Evolutionary conservation across 2,888 invertebrate species (phyloP), one percentile per base, ranked within the genome.

Genomic region (Diaprepes abbreviatus): DNA sequence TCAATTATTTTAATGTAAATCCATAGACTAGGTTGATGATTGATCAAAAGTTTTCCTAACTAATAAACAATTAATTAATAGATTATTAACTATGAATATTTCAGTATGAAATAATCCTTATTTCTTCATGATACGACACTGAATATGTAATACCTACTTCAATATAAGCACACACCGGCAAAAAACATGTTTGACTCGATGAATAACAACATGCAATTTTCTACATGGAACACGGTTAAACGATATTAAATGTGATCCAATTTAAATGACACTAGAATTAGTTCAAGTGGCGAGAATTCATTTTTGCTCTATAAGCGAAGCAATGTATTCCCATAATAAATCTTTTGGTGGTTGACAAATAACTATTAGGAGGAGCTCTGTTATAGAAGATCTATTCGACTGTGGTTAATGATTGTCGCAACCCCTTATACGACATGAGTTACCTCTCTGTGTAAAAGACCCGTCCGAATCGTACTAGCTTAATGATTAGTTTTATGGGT

Each of bases 391-490:
- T 1, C 63, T 58, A 66, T 52, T 66, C 40, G 71, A 71, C 40
- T 71, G 71, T 71, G 71, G 63, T 66, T 71, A 71, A 71, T 71
- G 71, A 66, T 62, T 66, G 71, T 66, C 66, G 62, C 66, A 66
- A 63, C 66, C 71, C 71, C 65, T 66, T 71, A 64, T 59, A 48
- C 48, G 45, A 62, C 38, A 52, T 62, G 50, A 50, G 58, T 48
- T 59, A 36, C 43, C n/a, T 50, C n/a, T 12, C 3, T 38, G 10
- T 38, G 24, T n/a, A 17, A 12, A 1, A 31, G 65, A 36, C 16
- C 1, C 28, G 48, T 50, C 48, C 48, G 14, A 50, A 28, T 7
- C 28, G 6, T n/a, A 50, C 48, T n/a, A n/a, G n/a, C n/a, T n/a
- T n/a, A n/a, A n/a, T n/a, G n/a, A n/a, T n/a, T n/a, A n/a, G n/a